phyloP scores from a whole-genome alignment of 2,113 vertebrate species.

The Antechinus flavipes region DNA sequence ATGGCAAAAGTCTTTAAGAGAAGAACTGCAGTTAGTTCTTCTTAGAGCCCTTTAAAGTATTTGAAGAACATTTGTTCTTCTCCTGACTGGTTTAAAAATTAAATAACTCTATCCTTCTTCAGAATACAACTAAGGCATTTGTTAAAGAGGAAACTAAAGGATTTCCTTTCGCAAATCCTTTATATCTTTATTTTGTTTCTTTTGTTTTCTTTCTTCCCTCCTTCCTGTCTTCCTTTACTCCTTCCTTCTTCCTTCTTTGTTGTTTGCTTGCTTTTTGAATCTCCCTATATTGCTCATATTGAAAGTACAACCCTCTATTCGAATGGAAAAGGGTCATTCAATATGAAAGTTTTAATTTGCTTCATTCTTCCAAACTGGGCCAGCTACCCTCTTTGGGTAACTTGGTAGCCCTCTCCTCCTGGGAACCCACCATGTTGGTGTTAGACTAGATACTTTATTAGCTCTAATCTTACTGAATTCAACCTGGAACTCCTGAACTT shows the following conservation, averaged over 20 bases:
- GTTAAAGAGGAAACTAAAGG: neutral
- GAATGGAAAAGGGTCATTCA: neutral
- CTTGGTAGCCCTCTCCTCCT: too few relatives aligned
- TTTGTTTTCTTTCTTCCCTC: too few relatives aligned
- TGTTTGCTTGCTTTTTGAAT: neutral
- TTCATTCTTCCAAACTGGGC: neutral
- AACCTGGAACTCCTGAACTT: neutral
- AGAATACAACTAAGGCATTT: neutral
- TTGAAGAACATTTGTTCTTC: neutral
- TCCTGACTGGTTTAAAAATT: neutral
- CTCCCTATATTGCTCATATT: neutral
- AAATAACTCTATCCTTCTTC: neutral
- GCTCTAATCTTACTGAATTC: neutral
- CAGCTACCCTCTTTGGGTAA: neutral
- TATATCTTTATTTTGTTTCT: too few relatives aligned
- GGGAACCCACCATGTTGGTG: neutral
- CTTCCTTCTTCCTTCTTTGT: neutral
- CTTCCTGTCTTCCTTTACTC: too few relatives aligned
- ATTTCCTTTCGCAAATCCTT: too few relatives aligned
- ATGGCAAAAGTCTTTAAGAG: neutral
- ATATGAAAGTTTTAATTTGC: neutral
- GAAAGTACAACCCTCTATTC: neutral
- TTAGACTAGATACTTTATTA: neutral
- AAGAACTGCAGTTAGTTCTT: neutral
- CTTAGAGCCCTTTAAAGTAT: neutral